These are phyloP conservation scores for Spermophilus dauricus DNA, from an alignment of 2,113 vertebrate genomes.

Conservation along the genomic window DNA sequence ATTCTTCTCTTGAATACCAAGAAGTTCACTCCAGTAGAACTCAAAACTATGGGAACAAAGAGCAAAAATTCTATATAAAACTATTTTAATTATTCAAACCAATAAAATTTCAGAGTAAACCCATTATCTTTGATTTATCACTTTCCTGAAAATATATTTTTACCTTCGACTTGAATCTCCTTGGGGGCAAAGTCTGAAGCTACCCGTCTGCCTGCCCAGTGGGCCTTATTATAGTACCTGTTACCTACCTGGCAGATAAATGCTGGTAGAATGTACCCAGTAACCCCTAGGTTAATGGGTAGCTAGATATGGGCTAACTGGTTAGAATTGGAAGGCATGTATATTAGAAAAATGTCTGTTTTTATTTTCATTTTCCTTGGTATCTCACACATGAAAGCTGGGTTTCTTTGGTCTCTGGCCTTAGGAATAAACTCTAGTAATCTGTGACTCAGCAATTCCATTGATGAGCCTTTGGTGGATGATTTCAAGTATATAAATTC, in stretches of 20 bases:
- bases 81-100: constrained; percentile 30
- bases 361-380: constrained; percentile 44
- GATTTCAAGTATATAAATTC: constrained; percentile 43
- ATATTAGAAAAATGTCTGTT: neutral
- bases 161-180: neutral
- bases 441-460: constrained; percentile 54
- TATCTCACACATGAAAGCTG: neutral
- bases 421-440: constrained; percentile 40
- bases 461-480: neutral
- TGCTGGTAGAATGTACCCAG: neutral
- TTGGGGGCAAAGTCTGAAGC: neutral
- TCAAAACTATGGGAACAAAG: neutral
- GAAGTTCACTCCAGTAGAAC: neutral
- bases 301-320: neutral
- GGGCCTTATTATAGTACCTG: neutral
- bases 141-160: constrained; percentile 24
- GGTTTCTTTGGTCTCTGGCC: neutral
- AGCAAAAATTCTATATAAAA: neutral
- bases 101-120: neutral
- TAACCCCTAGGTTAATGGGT: neutral
- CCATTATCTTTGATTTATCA: constrained; percentile 40
- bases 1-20: neutral
- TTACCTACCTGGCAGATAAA: neutral
- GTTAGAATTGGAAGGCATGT: neutral
- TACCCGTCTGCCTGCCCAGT: neutral